These are phyloP conservation scores for Acleris sparsana DNA, from an alignment of 2,888 invertebrate genomes.

Conservation along the genomic window DNA sequence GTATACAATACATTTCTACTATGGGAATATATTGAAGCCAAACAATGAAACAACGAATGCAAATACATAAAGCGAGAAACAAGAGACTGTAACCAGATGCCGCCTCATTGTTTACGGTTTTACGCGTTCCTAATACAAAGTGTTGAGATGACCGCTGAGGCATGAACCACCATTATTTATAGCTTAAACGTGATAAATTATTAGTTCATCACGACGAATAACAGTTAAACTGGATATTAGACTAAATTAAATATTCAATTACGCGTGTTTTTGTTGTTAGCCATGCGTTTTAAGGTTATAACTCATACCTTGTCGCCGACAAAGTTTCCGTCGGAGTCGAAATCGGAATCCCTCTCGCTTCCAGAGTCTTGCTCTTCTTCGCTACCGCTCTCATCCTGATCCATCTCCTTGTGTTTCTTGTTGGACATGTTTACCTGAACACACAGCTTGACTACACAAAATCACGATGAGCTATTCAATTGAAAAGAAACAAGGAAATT, in stretches of 20 bases:
- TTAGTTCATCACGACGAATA: neutral
- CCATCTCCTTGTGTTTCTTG: constrained; percentile 72
- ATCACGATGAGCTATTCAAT: constrained; percentile 1
- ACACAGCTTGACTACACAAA: constrained; percentile 23
- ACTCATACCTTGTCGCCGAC: constrained; percentile 81
- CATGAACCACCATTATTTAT: neutral
- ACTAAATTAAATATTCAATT: neutral
- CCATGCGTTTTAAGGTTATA: constrained; percentile 74
- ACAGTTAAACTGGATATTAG: neutral
- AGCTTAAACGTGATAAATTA: neutral
- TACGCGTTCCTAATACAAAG: constrained; percentile 17
- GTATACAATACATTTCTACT: neutral
- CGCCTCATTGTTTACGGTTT: constrained; percentile 28
- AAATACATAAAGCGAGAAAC: constrained; percentile 24
- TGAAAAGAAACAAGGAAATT: neutral
- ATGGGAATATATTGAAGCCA: neutral
- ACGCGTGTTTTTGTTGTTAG: constrained; percentile 30
- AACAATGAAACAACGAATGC: constrained; percentile 27
- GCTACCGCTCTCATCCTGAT: constrained; percentile 71
- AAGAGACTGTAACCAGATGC: constrained; percentile 16
- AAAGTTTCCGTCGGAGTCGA: constrained; percentile 79
- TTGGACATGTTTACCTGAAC: constrained; percentile 64
- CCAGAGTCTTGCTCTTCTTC: constrained; percentile 73
- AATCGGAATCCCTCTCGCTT: constrained; percentile 70
- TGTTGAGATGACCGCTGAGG: constrained; percentile 7